A percentile compares a stretch with the other conserved stretches of the same genome.
phyloP scores from a whole-genome alignment of 1,140 invertebrate species.

The Chrysomallon squamiferum region DNA sequence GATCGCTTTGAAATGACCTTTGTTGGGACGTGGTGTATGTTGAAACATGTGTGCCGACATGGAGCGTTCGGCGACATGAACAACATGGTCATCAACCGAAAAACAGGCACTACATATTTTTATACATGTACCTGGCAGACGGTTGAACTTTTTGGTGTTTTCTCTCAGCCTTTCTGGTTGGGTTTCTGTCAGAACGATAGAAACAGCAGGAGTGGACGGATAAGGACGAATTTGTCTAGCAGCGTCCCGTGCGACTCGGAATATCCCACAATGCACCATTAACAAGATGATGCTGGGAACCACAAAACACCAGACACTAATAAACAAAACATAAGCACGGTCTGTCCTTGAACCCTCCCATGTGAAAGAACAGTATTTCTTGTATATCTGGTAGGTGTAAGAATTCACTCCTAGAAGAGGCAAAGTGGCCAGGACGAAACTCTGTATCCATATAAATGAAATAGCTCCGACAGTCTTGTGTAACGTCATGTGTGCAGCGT shows the following conservation, averaged over 20 bases:
- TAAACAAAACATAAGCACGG: constrained; percentile 3
- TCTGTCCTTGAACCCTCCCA: constrained; percentile 1
- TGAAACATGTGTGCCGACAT: neutral
- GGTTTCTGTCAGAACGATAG: neutral
- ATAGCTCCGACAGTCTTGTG: constrained; percentile 1
- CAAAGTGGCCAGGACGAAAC: neutral
- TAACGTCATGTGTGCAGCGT: constrained; percentile 20
- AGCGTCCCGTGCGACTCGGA: constrained; percentile 18
- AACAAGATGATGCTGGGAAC: constrained; percentile 18
- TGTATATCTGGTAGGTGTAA: constrained; percentile 4
- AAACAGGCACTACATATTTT: no score
- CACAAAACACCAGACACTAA: constrained; percentile 11
- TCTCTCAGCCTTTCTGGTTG: neutral
- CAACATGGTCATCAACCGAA: no score
- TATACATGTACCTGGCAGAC: no score
- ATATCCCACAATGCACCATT: constrained; percentile 19
- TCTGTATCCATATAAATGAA: constrained; percentile 8
- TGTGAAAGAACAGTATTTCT: constrained; percentile 12
- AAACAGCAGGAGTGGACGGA: neutral
- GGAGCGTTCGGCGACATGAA: no score
- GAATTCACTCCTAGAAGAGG: constrained; percentile 13
- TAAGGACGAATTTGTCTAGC: constrained; percentile 9
- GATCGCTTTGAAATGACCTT: constrained; percentile 18
- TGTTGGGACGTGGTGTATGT: neutral
- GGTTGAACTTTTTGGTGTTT: neutral